Conservation (phyloP, 1,140 invertebrate species). For the Lutraria rhynchaena region DNA sequence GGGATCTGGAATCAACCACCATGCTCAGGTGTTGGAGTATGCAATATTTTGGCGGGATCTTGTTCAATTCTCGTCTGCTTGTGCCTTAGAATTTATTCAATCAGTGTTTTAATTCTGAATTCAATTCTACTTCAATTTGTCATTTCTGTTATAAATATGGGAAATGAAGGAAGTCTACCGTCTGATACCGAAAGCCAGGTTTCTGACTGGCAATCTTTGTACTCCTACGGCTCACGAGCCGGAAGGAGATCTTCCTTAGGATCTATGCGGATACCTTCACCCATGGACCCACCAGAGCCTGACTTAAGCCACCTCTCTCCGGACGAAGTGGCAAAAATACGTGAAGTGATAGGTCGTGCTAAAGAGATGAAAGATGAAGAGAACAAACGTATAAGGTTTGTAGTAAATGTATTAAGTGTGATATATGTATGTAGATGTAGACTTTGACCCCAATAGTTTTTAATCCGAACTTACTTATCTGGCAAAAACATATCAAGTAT, state of each 20-base stretch:
- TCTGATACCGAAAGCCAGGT: slow-evolving; percentile 68
- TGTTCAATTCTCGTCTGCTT: neutral
- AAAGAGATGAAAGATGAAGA: slow-evolving; percentile 83
- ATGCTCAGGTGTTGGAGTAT: slow-evolving; percentile 14
- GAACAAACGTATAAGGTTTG: slow-evolving; percentile 73
- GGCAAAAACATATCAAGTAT: no score
- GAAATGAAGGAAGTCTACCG: slow-evolving; percentile 73
- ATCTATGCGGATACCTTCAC: slow-evolving; percentile 79
- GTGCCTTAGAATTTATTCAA: slow-evolving; percentile 51
- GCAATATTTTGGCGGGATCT: slow-evolving; percentile 15
- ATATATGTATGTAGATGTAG: no score
- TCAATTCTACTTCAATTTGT: neutral
- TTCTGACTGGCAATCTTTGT: slow-evolving; percentile 69
- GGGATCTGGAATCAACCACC: slow-evolving; percentile 7
- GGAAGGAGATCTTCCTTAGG: slow-evolving; percentile 68
- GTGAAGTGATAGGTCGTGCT: slow-evolving; percentile 86
- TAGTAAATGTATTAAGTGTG: neutral
- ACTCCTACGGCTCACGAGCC: slow-evolving; percentile 65
- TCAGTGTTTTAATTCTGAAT: slow-evolving; percentile 14
- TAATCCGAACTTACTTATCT: no score
- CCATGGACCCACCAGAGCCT: slow-evolving; percentile 85
- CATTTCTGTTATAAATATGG: slow-evolving; percentile 61
- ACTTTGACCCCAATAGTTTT: no score
- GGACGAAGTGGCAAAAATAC: slow-evolving; percentile 85
- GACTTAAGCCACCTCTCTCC: slow-evolving; percentile 86